A percentile compares a stretch with the other conserved stretches of the same genome.
These are phyloP conservation scores for Anarhynchus alexandrinus DNA, from an alignment of 2,113 vertebrate species.

Conservation along the genomic window DNA sequence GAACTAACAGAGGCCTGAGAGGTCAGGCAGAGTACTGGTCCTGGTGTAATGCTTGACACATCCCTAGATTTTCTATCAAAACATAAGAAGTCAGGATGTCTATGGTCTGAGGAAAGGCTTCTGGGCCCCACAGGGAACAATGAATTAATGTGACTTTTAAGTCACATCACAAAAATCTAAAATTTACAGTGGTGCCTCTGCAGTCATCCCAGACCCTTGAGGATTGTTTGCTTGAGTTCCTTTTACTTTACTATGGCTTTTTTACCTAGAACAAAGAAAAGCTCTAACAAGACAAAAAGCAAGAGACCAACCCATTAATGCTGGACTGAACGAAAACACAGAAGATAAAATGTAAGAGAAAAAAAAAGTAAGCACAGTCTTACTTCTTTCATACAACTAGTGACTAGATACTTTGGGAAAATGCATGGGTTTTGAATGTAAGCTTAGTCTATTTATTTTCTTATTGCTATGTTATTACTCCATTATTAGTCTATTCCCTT, in stretches of 20 bases:
- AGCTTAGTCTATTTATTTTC: neutral
- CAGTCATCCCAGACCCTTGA: neutral
- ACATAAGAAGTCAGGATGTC: neutral
- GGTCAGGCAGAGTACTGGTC: neutral
- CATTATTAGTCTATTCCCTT: neutral
- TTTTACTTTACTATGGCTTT: neutral
- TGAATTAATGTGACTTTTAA: neutral
- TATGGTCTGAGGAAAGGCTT: neutral
- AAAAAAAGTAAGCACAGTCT: neutral
- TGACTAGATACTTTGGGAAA: neutral
- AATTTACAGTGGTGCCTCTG: neutral
- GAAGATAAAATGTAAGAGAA: neutral
- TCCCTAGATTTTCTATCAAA: neutral
- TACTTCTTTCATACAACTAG: neutral
- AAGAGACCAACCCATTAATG: neutral
- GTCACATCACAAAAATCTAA: accelerated
- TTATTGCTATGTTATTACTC: neutral
- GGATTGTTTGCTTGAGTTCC: neutral
- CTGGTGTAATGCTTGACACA: neutral
- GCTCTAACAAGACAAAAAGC: neutral
- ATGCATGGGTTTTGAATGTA: accelerated
- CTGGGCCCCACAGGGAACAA: neutral
- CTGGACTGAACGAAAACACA: neutral
- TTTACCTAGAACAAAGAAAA: neutral
- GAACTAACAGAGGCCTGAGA: neutral